A percentile compares a stretch with the other conserved stretches of the same genome.
phyloP scores from a whole-genome alignment of 1,140 invertebrate species.

The Xylocopa sonorina region DNA sequence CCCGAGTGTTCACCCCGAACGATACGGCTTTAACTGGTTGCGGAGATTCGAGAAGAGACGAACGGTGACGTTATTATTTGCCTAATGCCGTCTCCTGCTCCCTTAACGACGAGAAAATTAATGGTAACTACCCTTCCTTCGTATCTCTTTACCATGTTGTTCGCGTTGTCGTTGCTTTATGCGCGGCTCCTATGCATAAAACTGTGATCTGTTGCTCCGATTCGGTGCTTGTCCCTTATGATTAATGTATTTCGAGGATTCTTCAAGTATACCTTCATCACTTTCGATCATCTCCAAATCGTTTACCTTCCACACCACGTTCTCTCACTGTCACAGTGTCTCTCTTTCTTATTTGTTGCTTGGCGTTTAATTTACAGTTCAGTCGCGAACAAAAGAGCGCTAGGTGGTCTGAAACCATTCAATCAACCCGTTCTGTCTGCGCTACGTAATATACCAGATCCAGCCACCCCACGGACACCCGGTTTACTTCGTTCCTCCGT shows the following conservation, averaged over 20 bases:
- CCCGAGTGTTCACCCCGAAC: constrained; percentile 11
- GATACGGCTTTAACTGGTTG: constrained; percentile 49
- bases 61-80: constrained; percentile 54
- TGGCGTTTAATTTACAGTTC: neutral
- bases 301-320: too few species aligned
- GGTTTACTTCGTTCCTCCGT: neutral
- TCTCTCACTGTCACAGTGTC: too few species aligned
- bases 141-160: constrained; percentile 9
- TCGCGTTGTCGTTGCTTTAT: neutral
- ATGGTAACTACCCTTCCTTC: constrained; percentile 1
- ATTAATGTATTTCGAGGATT: neutral
- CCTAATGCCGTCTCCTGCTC: constrained; percentile 11
- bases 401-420: too few species aligned
- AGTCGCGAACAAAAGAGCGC: too few species aligned
- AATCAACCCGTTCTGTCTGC: too few species aligned
- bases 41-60: constrained; percentile 29
- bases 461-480: too few species aligned
- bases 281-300: too few species aligned
- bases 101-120: constrained; percentile 20
- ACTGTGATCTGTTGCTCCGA: neutral
- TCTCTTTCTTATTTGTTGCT: too few species aligned
- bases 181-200: neutral
- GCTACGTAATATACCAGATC: neutral
- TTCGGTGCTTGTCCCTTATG: neutral
- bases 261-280: neutral